A percentile compares a stretch with the other conserved stretches of the same genome.
phyloP scores from a whole-genome alignment of 2,797 vertebrate species.

The Thunnus albacares region DNA sequence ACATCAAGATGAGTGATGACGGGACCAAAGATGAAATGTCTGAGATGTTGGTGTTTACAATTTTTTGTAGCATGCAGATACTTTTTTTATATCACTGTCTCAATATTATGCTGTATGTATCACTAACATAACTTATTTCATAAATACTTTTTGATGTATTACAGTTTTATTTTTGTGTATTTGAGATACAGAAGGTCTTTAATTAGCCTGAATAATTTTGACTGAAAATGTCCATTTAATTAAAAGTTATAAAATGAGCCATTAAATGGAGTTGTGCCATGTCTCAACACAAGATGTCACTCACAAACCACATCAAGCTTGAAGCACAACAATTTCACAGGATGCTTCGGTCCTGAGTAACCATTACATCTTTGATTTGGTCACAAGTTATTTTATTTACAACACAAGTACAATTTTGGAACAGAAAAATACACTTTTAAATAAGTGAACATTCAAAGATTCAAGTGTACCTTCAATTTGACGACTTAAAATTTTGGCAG shows the following conservation, averaged over 20 bases:
- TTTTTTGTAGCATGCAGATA: not conserved
- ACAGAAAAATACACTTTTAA: conserved; percentile 57
- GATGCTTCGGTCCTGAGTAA: not conserved
- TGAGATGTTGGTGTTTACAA: conserved; percentile 5
- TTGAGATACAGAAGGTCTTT: not conserved
- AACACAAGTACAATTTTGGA: conserved; percentile 61
- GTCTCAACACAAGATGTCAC: conserved; percentile 40
- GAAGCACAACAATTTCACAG: not conserved
- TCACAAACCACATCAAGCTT: conserved; percentile 6
- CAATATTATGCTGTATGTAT: conserved; percentile 1
- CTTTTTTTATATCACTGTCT: not conserved
- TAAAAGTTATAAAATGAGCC: not conserved
- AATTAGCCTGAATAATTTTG: not conserved
- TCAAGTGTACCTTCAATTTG: conserved; percentile 45
- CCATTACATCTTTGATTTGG: conserved; percentile 47
- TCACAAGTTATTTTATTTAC: conserved; percentile 63
- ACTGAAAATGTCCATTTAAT: not conserved
- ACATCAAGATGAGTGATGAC: conserved; percentile 60
- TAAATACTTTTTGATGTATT: not conserved
- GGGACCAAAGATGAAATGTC: not conserved
- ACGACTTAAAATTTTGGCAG: conserved; percentile 25
- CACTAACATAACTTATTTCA: conserved; percentile 21
- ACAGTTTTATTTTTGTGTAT: conserved; percentile 1
- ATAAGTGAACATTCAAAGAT: conserved; percentile 57
- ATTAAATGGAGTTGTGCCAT: conserved; percentile 6